These are phyloP conservation scores for Xylota segnis DNA, from an alignment of 2,888 invertebrate species.

Conservation along the genomic window DNA sequence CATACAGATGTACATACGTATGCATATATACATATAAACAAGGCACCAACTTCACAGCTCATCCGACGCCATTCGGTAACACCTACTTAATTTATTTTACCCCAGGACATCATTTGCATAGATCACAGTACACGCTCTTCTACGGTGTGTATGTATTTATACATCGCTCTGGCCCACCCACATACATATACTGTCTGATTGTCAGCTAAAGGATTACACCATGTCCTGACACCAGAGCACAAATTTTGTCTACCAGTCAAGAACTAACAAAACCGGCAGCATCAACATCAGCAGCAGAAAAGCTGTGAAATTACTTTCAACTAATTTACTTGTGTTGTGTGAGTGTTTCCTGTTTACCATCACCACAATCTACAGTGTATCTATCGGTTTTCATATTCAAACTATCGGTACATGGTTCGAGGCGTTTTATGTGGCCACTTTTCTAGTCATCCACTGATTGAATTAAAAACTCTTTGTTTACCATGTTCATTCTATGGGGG, in stretches of 20 bases:
- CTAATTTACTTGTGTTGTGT: slow-evolving; percentile 71
- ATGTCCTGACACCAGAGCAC: slow-evolving; percentile 44
- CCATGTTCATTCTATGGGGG: neutral
- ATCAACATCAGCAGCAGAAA: slow-evolving; percentile 43
- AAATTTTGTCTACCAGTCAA: slow-evolving; percentile 9
- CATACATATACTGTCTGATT: slow-evolving; percentile 50
- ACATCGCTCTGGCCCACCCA: slow-evolving; percentile 16
- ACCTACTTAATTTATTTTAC: slow-evolving; percentile 76
- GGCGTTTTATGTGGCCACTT: slow-evolving; percentile 25
- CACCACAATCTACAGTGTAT: slow-evolving; percentile 39
- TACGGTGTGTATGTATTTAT: slow-evolving; percentile 20
- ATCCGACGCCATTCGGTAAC: slow-evolving; percentile 74
- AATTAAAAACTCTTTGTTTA: slow-evolving; percentile 45
- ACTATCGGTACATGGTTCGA: neutral
- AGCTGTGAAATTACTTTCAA: slow-evolving; percentile 71
- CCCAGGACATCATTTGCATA: slow-evolving; percentile 76
- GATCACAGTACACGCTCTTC: slow-evolving; percentile 65
- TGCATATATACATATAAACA: slow-evolving; percentile 58
- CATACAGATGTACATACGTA: slow-evolving; percentile 29
- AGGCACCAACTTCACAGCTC: slow-evolving; percentile 69
- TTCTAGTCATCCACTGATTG: slow-evolving; percentile 48
- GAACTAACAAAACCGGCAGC: slow-evolving; percentile 5
- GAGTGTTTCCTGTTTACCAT: slow-evolving; percentile 55
- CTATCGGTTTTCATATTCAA: slow-evolving; percentile 39
- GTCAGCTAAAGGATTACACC: slow-evolving; percentile 70